Percentiles rank a stretch among this genome's conserved stretches.
Conservation (phyloP, 2,797 vertebrate species). For the Poecilia picta region DNA sequence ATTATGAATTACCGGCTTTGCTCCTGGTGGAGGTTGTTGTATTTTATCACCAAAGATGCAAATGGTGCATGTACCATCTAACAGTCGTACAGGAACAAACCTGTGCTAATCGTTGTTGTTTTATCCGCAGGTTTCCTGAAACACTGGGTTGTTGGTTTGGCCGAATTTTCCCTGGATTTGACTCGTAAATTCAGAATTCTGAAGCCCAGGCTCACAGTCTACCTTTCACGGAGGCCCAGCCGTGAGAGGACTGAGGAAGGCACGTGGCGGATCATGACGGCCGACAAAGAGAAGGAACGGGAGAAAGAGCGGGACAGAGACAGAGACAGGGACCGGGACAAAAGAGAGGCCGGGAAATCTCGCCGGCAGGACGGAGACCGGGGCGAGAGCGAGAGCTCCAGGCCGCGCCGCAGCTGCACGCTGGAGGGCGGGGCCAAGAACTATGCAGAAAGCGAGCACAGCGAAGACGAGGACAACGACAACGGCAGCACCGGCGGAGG, state of each 20-base stretch:
- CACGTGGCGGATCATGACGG: slow-evolving; percentile 99
- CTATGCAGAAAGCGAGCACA: slow-evolving; percentile 97
- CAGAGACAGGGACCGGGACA: slow-evolving; percentile 93
- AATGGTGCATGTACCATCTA: not conserved
- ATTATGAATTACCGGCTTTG: slow-evolving; percentile 58
- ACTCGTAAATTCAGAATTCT: slow-evolving; percentile 99
- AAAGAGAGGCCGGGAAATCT: slow-evolving; percentile 87
- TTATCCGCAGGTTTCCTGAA: slow-evolving; percentile 87
- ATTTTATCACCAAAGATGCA: slow-evolving; percentile 33
- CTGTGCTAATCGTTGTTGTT: slow-evolving; percentile 39
- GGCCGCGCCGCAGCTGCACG: slow-evolving; percentile 95
- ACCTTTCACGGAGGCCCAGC: slow-evolving; percentile 99
- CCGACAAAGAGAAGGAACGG: slow-evolving; percentile 98
- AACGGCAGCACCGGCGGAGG: slow-evolving; percentile 84
- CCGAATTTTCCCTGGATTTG: slow-evolving; percentile 99
- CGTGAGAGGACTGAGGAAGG: slow-evolving; percentile 99
- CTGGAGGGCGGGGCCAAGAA: slow-evolving; percentile 97
- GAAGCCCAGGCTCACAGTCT: slow-evolving; percentile 99
- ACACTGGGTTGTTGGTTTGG: slow-evolving; percentile 98
- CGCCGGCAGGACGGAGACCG: slow-evolving; percentile 87
- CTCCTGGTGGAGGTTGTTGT: slow-evolving; percentile 47
- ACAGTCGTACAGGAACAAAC: not conserved
- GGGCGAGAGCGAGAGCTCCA: slow-evolving; percentile 89
- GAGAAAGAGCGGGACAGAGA: slow-evolving; percentile 93
- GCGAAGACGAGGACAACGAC: slow-evolving; percentile 96